Base-by-base conservation (phyloP, 2,113 vertebrate genomes). In the Cheirogaleus medius region DNA sequence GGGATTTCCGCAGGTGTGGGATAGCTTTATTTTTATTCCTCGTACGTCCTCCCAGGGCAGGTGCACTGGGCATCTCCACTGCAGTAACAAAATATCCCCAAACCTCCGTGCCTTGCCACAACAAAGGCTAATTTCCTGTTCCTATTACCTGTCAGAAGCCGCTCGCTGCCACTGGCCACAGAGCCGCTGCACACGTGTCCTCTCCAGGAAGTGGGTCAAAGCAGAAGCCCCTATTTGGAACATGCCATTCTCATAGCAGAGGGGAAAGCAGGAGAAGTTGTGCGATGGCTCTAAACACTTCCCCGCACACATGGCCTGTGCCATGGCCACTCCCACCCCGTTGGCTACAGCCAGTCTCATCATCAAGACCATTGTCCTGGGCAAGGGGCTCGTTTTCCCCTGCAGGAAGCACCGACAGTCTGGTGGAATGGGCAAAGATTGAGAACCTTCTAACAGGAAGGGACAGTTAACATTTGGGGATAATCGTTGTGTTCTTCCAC, bases 141-240 rank as follows among this genome's bases (percentile, higher is more conserved):
- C 37, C 1, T 23, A 8, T 11, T 34, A 6, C 37, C 13, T 11
- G 25, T 52, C 81, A 66, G 74, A 54, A 32, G 49, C 5, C 0
- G 14, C 20, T 54, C 56, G 14, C 47, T 4, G 1, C 5, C 34
- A 0, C 18, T 6, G 27, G 2, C 34, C 63, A 3, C 1, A 37
- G 37, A 49, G 14, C 77, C 64, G 44, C n/a, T 47, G 52, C 8
- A 2, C 12, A 0, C 10, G 20, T 60, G 6, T 80, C 54, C 42
- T 42, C 52, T 78, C 37, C 44, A 54, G 52, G 39, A 49, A 18
- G n/a, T 54, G 15, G 83, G 52, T 20, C 56, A 29, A 80, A 66
- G 60, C 17, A 68, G 9, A 83, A 14, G 10, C 18, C 39, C 21
- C 37, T 42, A 0, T 11, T 29, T 37, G 44, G 29, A 27, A n/a